These are phyloP conservation scores for Leptobrachium ailaonicum DNA, from an alignment of 2,113 vertebrate species.

Conservation along the genomic window DNA sequence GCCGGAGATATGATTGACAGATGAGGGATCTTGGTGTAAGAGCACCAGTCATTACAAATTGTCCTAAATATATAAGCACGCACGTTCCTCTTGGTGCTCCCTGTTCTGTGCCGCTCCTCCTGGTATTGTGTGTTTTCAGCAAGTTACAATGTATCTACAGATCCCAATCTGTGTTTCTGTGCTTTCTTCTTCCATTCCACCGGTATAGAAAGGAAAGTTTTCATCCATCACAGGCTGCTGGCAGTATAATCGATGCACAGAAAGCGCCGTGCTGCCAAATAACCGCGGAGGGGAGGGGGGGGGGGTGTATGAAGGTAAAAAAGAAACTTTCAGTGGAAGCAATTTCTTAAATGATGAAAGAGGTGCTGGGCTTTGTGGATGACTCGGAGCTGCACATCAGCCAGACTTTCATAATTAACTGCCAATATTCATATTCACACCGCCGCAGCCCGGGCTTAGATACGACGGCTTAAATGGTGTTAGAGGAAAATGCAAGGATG, in stretches of 20 bases:
- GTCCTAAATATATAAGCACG: too few relatives aligned
- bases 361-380: conserved; percentile 73
- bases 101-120: neutral
- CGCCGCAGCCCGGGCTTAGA: neutral
- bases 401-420: conserved; percentile 24
- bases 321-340: conserved; percentile 37
- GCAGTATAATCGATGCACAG: conserved; percentile 50
- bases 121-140: neutral
- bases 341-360: conserved; percentile 72
- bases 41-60: too few relatives aligned
- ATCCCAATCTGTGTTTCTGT: neutral
- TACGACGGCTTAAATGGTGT: conserved; percentile 15
- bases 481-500: neutral
- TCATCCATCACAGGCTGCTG: neutral
- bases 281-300: conserved; percentile 19
- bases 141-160: neutral
- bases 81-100: too few relatives aligned
- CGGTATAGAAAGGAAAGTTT: neutral
- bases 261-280: conserved; percentile 70
- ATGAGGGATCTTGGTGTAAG: too few relatives aligned
- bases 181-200: too few relatives aligned
- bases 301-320: conserved; percentile 52
- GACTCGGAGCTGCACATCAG: conserved; percentile 50
- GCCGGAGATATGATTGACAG: too few relatives aligned
- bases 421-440: conserved; percentile 40